These are phyloP conservation scores for Lapara coniferarum DNA, from an alignment of 2,888 invertebrate genomes.

Conservation along the genomic window DNA sequence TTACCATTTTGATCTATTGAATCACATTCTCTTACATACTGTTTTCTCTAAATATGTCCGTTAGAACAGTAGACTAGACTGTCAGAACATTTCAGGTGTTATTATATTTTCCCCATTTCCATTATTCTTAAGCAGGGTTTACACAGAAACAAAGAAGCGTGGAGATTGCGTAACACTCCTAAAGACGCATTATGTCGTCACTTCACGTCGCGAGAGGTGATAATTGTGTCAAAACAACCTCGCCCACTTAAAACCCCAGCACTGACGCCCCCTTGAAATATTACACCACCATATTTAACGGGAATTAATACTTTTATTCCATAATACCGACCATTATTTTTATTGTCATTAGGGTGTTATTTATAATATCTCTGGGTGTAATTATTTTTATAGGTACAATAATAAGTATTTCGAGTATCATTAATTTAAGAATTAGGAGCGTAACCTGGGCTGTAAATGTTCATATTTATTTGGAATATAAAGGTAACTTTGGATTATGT, in stretches of 20 bases:
- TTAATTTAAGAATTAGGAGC: not conserved
- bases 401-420: conserved; percentile 1
- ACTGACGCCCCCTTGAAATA: not conserved
- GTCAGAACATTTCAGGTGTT: not conserved
- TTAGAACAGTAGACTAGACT: not conserved
- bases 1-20: too few relatives aligned
- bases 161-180: conserved; percentile 14
- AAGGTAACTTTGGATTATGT: conserved; percentile 3
- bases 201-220: conserved; percentile 1
- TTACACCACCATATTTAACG: not conserved
- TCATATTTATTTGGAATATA: not conserved
- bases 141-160: not conserved
- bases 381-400: conserved; percentile 5
- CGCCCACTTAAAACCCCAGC: conserved; percentile 8
- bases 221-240: conserved; percentile 13
- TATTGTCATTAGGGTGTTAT: conserved; percentile 6
- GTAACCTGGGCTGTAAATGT: not conserved
- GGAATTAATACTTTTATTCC: conserved; percentile 8
- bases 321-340: not conserved
- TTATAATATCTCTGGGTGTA: conserved; percentile 4
- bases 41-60: too few relatives aligned
- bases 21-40: too few relatives aligned
- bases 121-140: conserved; percentile 1
- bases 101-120: not conserved
- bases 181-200: conserved; percentile 15